Evolutionary conservation across 2,113 vertebrate species (phyloP).

Genomic region (Triplophysa siluroides): DNA sequence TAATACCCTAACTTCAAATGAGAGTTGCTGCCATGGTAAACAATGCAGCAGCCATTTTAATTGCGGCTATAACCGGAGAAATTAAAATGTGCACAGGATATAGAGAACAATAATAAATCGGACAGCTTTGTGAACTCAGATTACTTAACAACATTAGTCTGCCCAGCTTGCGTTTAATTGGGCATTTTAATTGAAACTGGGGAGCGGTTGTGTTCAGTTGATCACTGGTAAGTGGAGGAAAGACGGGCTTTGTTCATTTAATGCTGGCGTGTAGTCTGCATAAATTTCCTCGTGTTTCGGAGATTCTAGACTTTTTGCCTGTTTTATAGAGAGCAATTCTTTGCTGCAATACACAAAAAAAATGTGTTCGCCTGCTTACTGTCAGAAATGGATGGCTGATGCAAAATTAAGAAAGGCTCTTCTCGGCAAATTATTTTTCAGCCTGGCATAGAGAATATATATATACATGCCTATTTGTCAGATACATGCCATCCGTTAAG

Average conservation of each 20-base stretch:
- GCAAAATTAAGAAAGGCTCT: constrained; percentile 30
- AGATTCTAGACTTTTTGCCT: not conserved
- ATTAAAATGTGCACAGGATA: constrained; percentile 35
- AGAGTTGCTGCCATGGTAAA: constrained; percentile 31
- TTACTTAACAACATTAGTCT: constrained; percentile 42
- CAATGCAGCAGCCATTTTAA: constrained; percentile 39
- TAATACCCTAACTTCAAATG: constrained; percentile 37
- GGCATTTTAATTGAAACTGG: constrained; percentile 49
- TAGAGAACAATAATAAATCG: constrained; percentile 43
- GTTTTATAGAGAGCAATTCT: not conserved
- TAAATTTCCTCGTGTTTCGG: constrained; percentile 3
- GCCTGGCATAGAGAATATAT: constrained; percentile 14
- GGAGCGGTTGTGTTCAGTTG: constrained; percentile 31
- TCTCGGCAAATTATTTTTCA: constrained; percentile 28
- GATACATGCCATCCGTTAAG: constrained; percentile 15
- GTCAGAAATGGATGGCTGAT: constrained; percentile 35
- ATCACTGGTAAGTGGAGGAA: constrained; percentile 1
- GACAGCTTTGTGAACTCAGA: constrained; percentile 48
- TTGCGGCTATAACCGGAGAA: constrained; percentile 40
- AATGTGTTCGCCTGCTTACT: not conserved
- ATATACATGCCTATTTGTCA: constrained; percentile 1
- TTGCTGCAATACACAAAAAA: not conserved
- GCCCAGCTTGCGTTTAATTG: constrained; percentile 46
- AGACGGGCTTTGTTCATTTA: constrained; percentile 23
- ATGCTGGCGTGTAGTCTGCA: constrained; percentile 10